phyloP scores from a whole-genome alignment of 2,888 invertebrate species.

The Drosophila fungiperda region DNA sequence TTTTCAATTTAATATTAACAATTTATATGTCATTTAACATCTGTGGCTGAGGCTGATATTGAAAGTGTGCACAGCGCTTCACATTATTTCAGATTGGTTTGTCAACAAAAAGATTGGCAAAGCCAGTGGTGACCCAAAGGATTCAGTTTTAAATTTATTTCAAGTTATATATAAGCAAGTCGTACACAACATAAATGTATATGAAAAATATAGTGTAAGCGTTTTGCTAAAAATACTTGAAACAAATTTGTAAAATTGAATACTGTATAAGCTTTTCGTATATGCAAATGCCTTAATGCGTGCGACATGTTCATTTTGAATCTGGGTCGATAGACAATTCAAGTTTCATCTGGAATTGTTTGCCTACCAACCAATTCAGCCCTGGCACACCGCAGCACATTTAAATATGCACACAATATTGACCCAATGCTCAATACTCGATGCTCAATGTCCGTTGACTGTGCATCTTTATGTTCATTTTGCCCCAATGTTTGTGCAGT shows the following conservation, averaged over 20 bases:
- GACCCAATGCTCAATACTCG: conserved; percentile 38
- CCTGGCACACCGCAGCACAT: conserved; percentile 1
- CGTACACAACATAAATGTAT: not conserved
- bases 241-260: not conserved
- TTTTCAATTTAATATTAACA: not conserved
- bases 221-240: not conserved
- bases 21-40: not conserved
- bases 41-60: not conserved
- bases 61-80: too few relatives aligned
- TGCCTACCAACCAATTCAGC: conserved; percentile 17
- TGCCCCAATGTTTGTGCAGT: conserved; percentile 23
- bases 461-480: conserved; percentile 20
- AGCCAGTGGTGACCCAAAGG: too few relatives aligned
- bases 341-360: conserved; percentile 12
- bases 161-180: too few relatives aligned
- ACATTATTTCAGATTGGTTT: too few relatives aligned
- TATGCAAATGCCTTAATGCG: not conserved
- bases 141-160: too few relatives aligned
- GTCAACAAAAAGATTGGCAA: too few relatives aligned
- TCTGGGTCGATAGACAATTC: conserved; percentile 22
- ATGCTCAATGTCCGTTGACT: conserved; percentile 19
- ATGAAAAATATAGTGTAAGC: not conserved
- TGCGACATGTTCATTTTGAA: not conserved
- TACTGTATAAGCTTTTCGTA: not conserved
- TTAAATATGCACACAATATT: conserved; percentile 40